These are phyloP conservation scores for Galerucella pusilla DNA, from an alignment of 2,888 invertebrate species.

Conservation along the genomic window DNA sequence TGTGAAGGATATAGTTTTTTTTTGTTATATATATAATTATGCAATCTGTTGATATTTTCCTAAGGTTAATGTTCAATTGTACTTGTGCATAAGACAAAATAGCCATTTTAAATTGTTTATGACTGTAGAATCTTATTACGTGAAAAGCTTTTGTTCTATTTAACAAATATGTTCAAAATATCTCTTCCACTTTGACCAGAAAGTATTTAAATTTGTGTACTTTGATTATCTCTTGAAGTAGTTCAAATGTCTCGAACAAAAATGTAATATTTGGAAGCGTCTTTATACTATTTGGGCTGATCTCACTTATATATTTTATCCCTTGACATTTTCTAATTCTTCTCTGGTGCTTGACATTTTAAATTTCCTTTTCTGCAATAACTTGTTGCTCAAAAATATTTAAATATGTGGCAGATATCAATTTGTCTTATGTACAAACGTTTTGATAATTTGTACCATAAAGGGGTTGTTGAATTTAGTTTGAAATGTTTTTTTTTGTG, in stretches of 20 bases:
- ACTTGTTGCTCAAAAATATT: background rate
- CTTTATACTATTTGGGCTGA: too few species aligned
- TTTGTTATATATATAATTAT: background rate
- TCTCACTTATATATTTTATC: too few species aligned
- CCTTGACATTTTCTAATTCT: too few species aligned
- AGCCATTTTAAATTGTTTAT: background rate
- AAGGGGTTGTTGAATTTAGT: slow-evolving; percentile 43
- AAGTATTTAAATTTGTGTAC: too few species aligned
- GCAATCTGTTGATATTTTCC: slow-evolving; percentile 23
- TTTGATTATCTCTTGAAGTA: too few species aligned
- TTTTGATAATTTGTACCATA: slow-evolving; percentile 37
- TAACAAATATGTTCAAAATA: too few species aligned
- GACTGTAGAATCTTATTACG: too few species aligned
- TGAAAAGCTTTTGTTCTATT: too few species aligned
- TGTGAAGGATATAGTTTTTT: slow-evolving; percentile 43
- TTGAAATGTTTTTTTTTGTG: slow-evolving; percentile 37
- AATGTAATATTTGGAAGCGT: too few species aligned
- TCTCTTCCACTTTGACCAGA: too few species aligned
- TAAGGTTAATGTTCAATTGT: slow-evolving; percentile 42
- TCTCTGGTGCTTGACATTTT: too few species aligned
- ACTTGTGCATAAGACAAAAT: slow-evolving; percentile 54
- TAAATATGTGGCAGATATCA: background rate
- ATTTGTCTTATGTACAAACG: slow-evolving; percentile 53
- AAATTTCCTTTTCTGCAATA: background rate
- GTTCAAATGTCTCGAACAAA: too few species aligned